Evolutionary conservation across 2,888 invertebrate species (phyloP).

Genomic region (Caenorhabditis angaria): DNA sequence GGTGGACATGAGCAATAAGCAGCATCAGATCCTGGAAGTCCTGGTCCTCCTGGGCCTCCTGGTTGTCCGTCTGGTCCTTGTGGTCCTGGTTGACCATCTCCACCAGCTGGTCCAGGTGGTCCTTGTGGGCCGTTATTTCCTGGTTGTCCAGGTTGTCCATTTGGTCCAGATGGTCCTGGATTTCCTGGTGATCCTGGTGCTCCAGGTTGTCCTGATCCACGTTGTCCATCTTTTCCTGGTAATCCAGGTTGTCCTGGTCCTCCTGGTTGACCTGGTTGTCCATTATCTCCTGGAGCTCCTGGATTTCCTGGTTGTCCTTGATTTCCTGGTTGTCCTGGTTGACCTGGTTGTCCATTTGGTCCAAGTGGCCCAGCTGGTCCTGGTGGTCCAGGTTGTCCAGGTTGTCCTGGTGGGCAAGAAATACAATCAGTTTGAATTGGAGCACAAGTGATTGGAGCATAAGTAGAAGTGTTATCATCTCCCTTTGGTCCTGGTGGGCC

Average conservation of each 20-base stretch:
- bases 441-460: slow-evolving; percentile 52
- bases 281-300: slow-evolving; percentile 39
- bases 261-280: slow-evolving; percentile 49
- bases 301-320: slow-evolving; percentile 43
- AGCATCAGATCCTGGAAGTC: slow-evolving; percentile 52
- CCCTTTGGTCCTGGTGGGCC: slow-evolving; percentile 54
- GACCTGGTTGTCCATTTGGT: slow-evolving; percentile 43
- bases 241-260: slow-evolving; percentile 50
- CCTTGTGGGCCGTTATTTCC: slow-evolving; percentile 45
- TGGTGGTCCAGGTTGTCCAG: slow-evolving; percentile 41
- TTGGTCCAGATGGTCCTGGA: slow-evolving; percentile 46
- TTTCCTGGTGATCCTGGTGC: slow-evolving; percentile 52
- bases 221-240: slow-evolving; percentile 53
- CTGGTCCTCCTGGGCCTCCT: slow-evolving; percentile 39
- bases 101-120: slow-evolving; percentile 45
- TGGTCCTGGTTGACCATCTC: slow-evolving; percentile 42
- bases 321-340: slow-evolving; percentile 32
- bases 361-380: slow-evolving; percentile 48
- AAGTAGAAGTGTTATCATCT: slow-evolving; percentile 53
- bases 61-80: slow-evolving; percentile 42
- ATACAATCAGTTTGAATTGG: slow-evolving; percentile 46
- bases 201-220: slow-evolving; percentile 48
- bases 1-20: slow-evolving; percentile 61
- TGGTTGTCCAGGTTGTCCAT: slow-evolving; percentile 30
- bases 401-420: slow-evolving; percentile 45